These are phyloP conservation scores for Candoia aspera DNA, from an alignment of 2,113 vertebrate species.

Conservation along the genomic window DNA sequence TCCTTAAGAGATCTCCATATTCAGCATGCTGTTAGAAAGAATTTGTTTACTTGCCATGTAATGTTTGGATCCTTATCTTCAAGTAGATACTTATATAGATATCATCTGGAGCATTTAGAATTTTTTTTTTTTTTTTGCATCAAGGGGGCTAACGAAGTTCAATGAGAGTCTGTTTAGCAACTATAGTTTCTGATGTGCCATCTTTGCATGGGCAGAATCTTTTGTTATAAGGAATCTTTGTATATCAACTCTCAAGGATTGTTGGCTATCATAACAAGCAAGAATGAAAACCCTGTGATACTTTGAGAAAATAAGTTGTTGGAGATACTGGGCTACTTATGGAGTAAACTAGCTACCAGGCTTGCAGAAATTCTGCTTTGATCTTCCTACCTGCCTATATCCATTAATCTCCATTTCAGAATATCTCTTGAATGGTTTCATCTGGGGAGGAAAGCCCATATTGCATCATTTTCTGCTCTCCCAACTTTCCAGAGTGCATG, in stretches of 20 bases:
- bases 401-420: too few relatives aligned
- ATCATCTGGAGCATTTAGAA: too few relatives aligned
- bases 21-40: not conserved
- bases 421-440: too few relatives aligned
- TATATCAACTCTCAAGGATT: not conserved
- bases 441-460: too few relatives aligned
- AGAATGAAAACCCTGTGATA: not conserved
- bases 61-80: not conserved
- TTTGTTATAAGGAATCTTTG: not conserved
- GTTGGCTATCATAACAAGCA: not conserved
- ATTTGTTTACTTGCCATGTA: not conserved
- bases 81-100: not conserved
- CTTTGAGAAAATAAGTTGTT: not conserved
- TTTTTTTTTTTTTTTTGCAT: too few relatives aligned
- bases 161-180: not conserved
- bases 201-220: not conserved
- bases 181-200: not conserved
- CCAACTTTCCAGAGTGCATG: too few relatives aligned
- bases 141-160: not conserved
- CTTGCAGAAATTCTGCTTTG: not conserved
- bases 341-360: not conserved
- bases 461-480: too few relatives aligned
- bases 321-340: not conserved
- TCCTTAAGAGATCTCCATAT: not conserved
- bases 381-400: not conserved